These are phyloP conservation scores for Ostrea denselamellosa DNA, from an alignment of 1,140 invertebrate genomes.

Conservation along the genomic window DNA sequence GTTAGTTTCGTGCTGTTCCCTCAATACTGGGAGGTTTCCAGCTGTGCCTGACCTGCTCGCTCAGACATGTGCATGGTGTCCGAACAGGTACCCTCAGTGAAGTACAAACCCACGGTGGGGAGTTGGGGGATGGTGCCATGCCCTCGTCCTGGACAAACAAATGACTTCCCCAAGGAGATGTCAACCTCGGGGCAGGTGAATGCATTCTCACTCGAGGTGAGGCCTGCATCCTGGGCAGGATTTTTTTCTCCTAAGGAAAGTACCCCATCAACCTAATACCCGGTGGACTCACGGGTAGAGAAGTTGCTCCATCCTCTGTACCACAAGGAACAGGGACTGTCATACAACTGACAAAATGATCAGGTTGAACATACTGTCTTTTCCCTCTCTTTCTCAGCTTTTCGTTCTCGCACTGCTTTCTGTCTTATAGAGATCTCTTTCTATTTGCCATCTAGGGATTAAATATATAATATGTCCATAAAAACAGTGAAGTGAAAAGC, in stretches of 20 bases:
- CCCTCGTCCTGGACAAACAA: neutral
- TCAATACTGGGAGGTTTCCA: neutral
- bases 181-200: neutral
- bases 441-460: too few relatives aligned
- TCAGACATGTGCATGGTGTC: neutral
- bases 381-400: too few relatives aligned
- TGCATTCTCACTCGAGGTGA: slow-evolving; percentile 2
- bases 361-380: neutral
- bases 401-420: too few relatives aligned
- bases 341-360: too few relatives aligned
- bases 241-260: neutral
- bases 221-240: slow-evolving; percentile 9
- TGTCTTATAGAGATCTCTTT: too few relatives aligned
- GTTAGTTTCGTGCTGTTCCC: neutral
- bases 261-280: neutral
- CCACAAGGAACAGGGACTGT: neutral
- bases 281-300: neutral
- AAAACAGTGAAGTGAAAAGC: too few relatives aligned
- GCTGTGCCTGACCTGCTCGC: slow-evolving; percentile 19
- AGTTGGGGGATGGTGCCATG: neutral
- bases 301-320: neutral
- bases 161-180: slow-evolving; percentile 18
- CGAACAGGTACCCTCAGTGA: neutral
- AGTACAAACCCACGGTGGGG: slow-evolving; percentile 18
- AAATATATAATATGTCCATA: too few relatives aligned